Percentiles rank a stretch among this genome's conserved stretches.
phyloP scores from a whole-genome alignment of 2,888 invertebrate species.

The Sinhomidia bicolor region DNA sequence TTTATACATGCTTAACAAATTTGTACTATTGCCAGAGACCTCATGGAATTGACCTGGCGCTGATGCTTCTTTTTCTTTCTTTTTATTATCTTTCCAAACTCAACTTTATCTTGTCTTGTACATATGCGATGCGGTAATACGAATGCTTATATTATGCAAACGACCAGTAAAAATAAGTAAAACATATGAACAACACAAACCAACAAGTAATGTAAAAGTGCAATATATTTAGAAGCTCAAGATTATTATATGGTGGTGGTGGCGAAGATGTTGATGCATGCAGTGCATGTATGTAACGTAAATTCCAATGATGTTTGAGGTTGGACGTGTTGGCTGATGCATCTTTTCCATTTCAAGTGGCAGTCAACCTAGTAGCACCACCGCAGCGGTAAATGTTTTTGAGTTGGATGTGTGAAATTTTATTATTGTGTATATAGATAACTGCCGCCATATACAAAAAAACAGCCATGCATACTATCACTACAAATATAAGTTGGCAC shows the following conservation, averaged over 20 bases:
- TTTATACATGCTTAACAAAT: constrained; percentile 9
- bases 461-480: too few species aligned
- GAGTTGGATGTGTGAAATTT: too few species aligned
- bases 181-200: neutral
- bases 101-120: constrained; percentile 10
- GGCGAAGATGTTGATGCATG: too few species aligned
- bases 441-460: too few species aligned
- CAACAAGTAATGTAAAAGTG: neutral
- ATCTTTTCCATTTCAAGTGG: neutral
- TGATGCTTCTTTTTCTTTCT: too few species aligned
- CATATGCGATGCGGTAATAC: neutral
- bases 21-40: neutral
- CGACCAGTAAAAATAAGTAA: neutral
- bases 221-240: neutral
- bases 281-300: neutral
- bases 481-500: neutral
- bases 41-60: neutral
- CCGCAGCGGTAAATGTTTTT: neutral
- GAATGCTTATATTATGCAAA: constrained; percentile 16
- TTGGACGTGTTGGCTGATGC: neutral
- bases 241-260: too few species aligned
- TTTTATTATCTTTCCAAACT: neutral
- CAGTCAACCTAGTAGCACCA: neutral
- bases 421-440: too few species aligned
- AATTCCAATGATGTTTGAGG: neutral